phyloP scores from a whole-genome alignment of 2,113 vertebrate genomes.

The Gnathonemus echidnorhynchus region DNA sequence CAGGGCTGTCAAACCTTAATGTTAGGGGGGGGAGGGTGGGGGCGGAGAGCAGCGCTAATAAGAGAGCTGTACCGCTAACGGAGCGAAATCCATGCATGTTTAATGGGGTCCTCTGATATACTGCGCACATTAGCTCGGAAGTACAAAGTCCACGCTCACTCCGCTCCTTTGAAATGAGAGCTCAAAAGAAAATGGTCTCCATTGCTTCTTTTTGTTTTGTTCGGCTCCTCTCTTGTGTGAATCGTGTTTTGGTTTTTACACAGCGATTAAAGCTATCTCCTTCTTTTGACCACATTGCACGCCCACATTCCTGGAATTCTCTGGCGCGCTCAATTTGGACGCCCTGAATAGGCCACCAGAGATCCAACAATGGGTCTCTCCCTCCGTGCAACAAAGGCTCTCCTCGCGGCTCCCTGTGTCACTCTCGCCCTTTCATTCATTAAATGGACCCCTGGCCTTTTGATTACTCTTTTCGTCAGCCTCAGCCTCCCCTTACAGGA shows the following conservation, averaged over 20 bases:
- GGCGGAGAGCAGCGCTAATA: constrained; percentile 69
- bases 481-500: not conserved
- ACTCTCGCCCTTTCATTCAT: not conserved
- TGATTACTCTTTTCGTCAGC: not conserved
- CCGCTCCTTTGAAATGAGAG: constrained; percentile 61
- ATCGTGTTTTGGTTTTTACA: constrained; percentile 39
- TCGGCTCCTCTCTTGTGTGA: constrained; percentile 47
- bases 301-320: constrained; percentile 43
- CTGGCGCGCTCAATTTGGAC: constrained; percentile 27
- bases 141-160: constrained; percentile 46
- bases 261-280: constrained; percentile 21
- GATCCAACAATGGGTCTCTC: not conserved
- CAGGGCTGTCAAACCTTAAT: no score
- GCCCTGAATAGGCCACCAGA: not conserved
- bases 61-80: constrained; percentile 82
- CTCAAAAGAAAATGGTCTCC: constrained; percentile 62
- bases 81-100: constrained; percentile 83
- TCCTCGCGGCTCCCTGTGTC: not conserved
- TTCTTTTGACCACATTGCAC: constrained; percentile 37
- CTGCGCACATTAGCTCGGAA: constrained; percentile 72
- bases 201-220: constrained; percentile 28
- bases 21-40: no score
- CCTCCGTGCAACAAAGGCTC: not conserved
- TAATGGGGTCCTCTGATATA: constrained; percentile 75
- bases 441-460: constrained; percentile 8